These are phyloP conservation scores for Cheirogaleus major DNA, from an alignment of 2,797 vertebrate genomes.

Conservation along the genomic window DNA sequence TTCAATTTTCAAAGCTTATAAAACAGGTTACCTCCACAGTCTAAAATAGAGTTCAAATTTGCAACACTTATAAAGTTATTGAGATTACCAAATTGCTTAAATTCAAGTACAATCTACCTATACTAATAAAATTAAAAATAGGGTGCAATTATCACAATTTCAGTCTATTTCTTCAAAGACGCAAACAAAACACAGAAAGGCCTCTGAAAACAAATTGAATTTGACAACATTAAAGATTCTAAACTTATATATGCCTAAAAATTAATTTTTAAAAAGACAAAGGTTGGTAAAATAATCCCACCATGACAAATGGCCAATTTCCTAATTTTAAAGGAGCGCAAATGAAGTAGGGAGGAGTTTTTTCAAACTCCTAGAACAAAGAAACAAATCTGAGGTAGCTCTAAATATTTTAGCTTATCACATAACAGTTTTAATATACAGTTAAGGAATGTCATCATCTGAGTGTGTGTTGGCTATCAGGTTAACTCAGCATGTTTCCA, in stretches of 20 bases:
- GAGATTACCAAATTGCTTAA: background rate
- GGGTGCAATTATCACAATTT: background rate
- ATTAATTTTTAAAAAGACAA: background rate
- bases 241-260: background rate
- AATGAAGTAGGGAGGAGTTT: background rate
- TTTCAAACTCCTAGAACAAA: background rate
- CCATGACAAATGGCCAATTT: background rate
- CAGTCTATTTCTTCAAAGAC: background rate
- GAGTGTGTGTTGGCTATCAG: background rate
- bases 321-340: background rate
- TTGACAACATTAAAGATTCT: background rate
- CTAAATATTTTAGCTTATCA: background rate
- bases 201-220: background rate
- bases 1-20: background rate
- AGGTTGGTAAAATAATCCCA: background rate
- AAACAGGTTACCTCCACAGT: background rate
- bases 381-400: background rate
- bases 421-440: background rate
- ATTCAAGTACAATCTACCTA: background rate
- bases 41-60: background rate
- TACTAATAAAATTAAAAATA: background rate
- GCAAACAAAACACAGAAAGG: background rate
- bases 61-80: background rate
- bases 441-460: background rate
- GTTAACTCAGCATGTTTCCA: background rate